Conservation (phyloP, 1,140 invertebrate genomes). For the Rhysida immarginata region DNA sequence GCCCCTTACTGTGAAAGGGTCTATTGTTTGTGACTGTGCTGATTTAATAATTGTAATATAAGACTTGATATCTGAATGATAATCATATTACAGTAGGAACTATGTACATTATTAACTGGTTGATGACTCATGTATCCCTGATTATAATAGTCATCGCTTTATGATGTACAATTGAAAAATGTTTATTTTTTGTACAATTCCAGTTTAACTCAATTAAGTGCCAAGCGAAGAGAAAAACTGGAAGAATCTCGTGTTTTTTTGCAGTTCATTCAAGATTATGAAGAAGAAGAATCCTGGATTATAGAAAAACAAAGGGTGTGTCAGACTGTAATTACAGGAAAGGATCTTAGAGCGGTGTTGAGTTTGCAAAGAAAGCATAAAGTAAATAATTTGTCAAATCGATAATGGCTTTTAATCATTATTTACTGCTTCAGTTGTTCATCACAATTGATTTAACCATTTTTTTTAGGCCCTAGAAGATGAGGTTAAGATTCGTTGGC, state of each 20-base stretch:
- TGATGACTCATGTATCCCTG: too few species aligned
- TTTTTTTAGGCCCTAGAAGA: constrained; percentile 50
- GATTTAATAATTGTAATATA: too few species aligned
- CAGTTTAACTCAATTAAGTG: constrained; percentile 44
- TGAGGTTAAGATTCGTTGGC: constrained; percentile 72
- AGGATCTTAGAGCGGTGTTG: constrained; percentile 77
- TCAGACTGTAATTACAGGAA: constrained; percentile 73
- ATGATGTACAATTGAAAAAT: too few species aligned
- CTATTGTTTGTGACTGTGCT: too few species aligned
- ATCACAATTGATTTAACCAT: background rate
- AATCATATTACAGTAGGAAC: too few species aligned
- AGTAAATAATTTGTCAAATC: constrained; percentile 32
- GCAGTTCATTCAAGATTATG: constrained; percentile 84
- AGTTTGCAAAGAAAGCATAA: constrained; percentile 90
- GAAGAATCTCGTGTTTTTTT: constrained; percentile 86
- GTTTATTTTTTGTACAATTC: too few species aligned
- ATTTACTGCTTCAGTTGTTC: too few species aligned
- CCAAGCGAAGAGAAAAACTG: constrained; percentile 58
- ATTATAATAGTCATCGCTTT: too few species aligned
- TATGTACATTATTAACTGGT: too few species aligned
- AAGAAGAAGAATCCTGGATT: constrained; percentile 84
- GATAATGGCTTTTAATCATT: too few species aligned
- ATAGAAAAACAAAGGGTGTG: constrained; percentile 85
- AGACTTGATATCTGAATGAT: too few species aligned
- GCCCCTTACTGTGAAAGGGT: too few species aligned